Conservation (phyloP, 2,113 vertebrate species). For the Oryzias curvinotus region DNA sequence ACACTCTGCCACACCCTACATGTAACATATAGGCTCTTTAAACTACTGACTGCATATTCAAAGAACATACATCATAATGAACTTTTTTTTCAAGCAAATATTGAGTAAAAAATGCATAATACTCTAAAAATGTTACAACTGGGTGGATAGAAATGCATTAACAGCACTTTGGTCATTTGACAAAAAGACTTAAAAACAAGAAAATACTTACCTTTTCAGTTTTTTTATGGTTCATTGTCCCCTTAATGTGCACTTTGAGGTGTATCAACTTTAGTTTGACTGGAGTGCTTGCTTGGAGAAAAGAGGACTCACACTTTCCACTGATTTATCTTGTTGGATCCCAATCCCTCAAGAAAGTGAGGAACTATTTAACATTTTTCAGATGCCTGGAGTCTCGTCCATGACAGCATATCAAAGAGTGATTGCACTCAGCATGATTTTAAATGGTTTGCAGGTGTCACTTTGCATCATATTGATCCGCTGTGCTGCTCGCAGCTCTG, state of each 20-base stretch:
- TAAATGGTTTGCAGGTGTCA: constrained; percentile 66
- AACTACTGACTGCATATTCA: constrained; percentile 9
- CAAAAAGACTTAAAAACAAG: no score
- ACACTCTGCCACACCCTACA: constrained; percentile 25
- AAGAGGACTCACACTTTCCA: neutral
- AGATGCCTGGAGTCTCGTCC: constrained; percentile 60
- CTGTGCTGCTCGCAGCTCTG: constrained; percentile 10
- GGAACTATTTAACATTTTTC: constrained; percentile 62
- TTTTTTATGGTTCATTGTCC: no score
- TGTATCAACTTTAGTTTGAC: neutral
- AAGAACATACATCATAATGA: neutral
- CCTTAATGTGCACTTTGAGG: no score
- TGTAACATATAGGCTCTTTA: constrained; percentile 21
- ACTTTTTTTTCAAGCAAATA: neutral
- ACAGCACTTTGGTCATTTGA: no score
- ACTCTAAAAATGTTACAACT: constrained; percentile 1
- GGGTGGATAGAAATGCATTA: neutral
- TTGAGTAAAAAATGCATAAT: constrained; percentile 1
- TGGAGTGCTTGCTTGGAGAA: no score
- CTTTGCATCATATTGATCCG: constrained; percentile 63
- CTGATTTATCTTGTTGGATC: constrained; percentile 9
- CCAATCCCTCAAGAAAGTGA: constrained; percentile 14
- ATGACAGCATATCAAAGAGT: constrained; percentile 54
- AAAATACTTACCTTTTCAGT: no score
- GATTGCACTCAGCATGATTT: constrained; percentile 49